Evolutionary conservation across 2,888 invertebrate species (phyloP), one percentile per base, ranked within the genome.

Genomic region (Salticus scenicus): DNA sequence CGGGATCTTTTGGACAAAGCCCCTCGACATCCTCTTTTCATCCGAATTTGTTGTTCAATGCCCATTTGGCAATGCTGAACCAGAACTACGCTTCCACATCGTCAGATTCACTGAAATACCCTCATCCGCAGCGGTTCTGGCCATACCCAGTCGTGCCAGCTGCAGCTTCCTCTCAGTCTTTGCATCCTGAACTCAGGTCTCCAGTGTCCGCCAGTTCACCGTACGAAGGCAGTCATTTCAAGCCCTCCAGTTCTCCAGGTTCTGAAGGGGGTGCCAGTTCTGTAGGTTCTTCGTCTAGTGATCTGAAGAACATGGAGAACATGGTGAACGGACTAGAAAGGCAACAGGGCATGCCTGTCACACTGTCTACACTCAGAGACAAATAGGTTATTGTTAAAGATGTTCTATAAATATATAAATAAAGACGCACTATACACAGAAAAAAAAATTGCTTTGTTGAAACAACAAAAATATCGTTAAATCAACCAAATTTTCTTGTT

Each of bases 251-350:
- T 4, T 87, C 87, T n/a, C 87, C 87, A 10, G 87, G 81, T 20
- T 87, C 87, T 1, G 87, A 87, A 41, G 87, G 81, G 12, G 87
- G 87, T 0, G 74, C 81, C 4, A 85, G 88, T 67, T 88, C 88
- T 28, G 88, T 80, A 20, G 86, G 88, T 5, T 86, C 88, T 8
- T 71, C 82, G 8, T 88, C 85, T 64, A 95, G 94, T 88, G 97
- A 98, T 92, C 94, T 98, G 89, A 97, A 97, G 92, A 97, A 95
- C 92, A 98, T 98, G 92, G 98, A 98, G 92, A 96, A 97, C 91
- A 98, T 98, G 98, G 97, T 98, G 89, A 98, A 97, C 92, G 98
- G 97, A 20, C 93, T 98, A 88, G 97, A 98, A 91, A 96, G 96
- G 89, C 96, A 96, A 91, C 90, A 89, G 76, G 90, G 47, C 5